These are phyloP conservation scores for Neodiprion pinetum DNA, from an alignment of 1,140 invertebrate species.

Conservation along the genomic window DNA sequence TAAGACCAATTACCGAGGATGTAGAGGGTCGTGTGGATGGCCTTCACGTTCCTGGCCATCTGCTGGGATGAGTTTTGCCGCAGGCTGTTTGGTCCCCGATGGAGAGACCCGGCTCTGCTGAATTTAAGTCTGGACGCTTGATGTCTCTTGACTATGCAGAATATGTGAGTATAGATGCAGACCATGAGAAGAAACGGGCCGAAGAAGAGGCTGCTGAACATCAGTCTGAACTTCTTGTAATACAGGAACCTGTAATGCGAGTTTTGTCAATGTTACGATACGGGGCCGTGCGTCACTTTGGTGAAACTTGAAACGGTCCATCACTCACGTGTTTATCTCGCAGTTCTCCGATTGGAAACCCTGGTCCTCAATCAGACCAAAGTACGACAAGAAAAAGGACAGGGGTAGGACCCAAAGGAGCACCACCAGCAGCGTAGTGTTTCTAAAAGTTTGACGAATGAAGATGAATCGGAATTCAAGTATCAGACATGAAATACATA, in stretches of 20 bases:
- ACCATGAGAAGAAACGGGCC: constrained; percentile 65
- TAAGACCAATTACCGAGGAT: constrained; percentile 61
- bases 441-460: constrained; percentile 28
- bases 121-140: constrained; percentile 59
- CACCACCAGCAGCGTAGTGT: constrained; percentile 56
- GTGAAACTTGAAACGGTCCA: background rate
- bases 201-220: constrained; percentile 61
- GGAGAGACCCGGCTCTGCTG: constrained; percentile 41
- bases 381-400: constrained; percentile 62
- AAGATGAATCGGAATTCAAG: background rate
- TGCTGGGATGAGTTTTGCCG: constrained; percentile 37
- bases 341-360: constrained; percentile 54
- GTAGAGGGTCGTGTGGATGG: constrained; percentile 70
- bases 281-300: background rate
- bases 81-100: constrained; percentile 11
- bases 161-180: constrained; percentile 68
- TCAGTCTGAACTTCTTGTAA: constrained; percentile 58
- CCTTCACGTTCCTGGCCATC: constrained; percentile 67
- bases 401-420: constrained; percentile 66
- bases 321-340: constrained; percentile 37
- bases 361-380: constrained; percentile 56
- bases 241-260: constrained; percentile 52
- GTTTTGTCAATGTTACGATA: constrained; percentile 7
- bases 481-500: background rate
- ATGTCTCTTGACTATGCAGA: constrained; percentile 64